These are phyloP conservation scores for Silurus lanzhouensis DNA, from an alignment of 2,797 vertebrate genomes.

Conservation along the genomic window DNA sequence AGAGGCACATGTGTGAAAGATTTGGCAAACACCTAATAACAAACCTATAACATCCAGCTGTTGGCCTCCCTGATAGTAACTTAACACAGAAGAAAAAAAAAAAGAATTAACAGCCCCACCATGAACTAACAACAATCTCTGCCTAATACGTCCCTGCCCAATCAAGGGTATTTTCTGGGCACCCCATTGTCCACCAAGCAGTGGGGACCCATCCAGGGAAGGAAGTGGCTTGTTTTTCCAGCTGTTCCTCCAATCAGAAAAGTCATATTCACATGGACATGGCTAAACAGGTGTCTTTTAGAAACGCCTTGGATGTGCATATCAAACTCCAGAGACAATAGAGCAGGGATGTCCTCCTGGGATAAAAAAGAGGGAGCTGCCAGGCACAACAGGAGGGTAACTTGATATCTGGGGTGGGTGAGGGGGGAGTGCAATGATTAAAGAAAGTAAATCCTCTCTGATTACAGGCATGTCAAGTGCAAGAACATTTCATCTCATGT, in stretches of 20 bases:
- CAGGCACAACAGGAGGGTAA: constrained; percentile 13
- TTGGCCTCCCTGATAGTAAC: constrained; percentile 30
- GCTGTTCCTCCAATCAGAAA: constrained; percentile 46
- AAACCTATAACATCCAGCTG: constrained; percentile 32
- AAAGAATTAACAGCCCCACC: neutral
- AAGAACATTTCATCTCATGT: neutral
- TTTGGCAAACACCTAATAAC: constrained; percentile 11
- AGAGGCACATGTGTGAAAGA: constrained; percentile 17
- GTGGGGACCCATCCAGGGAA: neutral
- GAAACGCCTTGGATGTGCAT: constrained; percentile 6
- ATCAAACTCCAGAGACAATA: constrained; percentile 23
- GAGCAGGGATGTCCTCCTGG: neutral
- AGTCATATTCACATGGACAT: constrained; percentile 32
- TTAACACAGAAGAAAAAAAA: neutral
- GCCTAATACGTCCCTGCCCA: neutral
- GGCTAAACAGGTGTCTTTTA: constrained; percentile 51
- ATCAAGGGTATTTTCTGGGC: constrained; percentile 23
- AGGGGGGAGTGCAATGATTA: neutral
- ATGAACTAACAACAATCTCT: neutral
- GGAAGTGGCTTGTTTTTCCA: constrained; percentile 44
- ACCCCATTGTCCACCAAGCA: constrained; percentile 13
- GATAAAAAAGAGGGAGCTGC: neutral
- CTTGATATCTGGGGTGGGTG: neutral
- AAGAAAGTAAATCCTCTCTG: constrained; percentile 30
- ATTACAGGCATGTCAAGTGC: constrained; percentile 12